Percentiles rank a stretch among this genome's conserved stretches.
Evolutionary conservation across 2,888 invertebrate genomes (phyloP).

Genomic region (Zaprionus lineosus): DNA sequence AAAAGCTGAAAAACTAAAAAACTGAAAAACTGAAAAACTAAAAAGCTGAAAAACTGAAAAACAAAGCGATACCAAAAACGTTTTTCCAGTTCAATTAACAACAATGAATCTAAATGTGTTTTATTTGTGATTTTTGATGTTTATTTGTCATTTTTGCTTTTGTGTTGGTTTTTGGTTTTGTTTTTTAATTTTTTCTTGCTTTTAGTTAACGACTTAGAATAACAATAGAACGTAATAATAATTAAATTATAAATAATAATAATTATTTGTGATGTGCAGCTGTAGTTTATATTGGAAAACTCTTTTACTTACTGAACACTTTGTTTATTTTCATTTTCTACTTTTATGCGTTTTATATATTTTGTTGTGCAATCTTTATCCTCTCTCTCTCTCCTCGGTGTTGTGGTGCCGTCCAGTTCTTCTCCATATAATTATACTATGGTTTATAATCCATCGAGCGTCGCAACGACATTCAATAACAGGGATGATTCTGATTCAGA

Average conservation of each 20-base stretch:
- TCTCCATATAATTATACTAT: constrained; percentile 40
- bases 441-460: constrained; percentile 42
- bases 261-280: constrained; percentile 15
- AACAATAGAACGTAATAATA: constrained; percentile 7
- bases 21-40: constrained; percentile 4
- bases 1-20: constrained; percentile 5
- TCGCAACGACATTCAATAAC: constrained; percentile 32
- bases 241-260: constrained; percentile 13
- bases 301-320: constrained; percentile 49
- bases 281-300: constrained; percentile 13
- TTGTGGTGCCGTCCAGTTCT: constrained; percentile 45
- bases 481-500: constrained; percentile 69
- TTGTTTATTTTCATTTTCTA: constrained; percentile 68
- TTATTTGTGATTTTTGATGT: constrained; percentile 1
- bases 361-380: constrained; percentile 44
- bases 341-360: constrained; percentile 38
- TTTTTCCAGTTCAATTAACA: constrained; percentile 1
- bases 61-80: constrained; percentile 12
- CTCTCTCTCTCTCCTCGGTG: no score
- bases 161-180: not conserved
- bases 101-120: constrained; percentile 10
- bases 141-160: constrained; percentile 1
- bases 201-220: not conserved
- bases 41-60: constrained; percentile 4
- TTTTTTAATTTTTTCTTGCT: constrained; percentile 11